Evolutionary conservation across 2,888 invertebrate species (phyloP).

Genomic region (Catocala nupta): DNA sequence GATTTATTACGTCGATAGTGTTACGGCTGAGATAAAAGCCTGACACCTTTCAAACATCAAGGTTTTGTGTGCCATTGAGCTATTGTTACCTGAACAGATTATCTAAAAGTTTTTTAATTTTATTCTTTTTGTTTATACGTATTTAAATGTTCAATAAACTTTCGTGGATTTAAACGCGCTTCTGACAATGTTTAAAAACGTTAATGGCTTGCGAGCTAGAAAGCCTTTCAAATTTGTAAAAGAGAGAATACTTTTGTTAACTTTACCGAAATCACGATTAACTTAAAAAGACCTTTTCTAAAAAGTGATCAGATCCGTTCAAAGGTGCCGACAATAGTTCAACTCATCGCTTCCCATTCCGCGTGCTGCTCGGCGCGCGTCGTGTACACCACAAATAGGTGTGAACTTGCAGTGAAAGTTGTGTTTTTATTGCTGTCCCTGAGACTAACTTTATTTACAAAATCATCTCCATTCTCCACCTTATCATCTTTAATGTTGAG

Average conservation of each 20-base stretch:
- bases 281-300: background rate
- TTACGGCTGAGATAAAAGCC: too few species aligned
- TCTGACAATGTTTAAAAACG: too few species aligned
- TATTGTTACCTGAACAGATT: too few species aligned
- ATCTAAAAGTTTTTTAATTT: too few species aligned
- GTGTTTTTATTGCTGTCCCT: conserved; percentile 48
- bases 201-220: background rate
- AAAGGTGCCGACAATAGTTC: conserved; percentile 42
- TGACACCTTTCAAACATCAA: too few species aligned
- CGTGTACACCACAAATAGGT: conserved; percentile 62
- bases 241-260: conserved; percentile 1
- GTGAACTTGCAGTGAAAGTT: conserved; percentile 72
- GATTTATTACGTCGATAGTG: too few species aligned
- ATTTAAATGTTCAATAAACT: too few species aligned
- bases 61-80: too few species aligned
- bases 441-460: conserved; percentile 19
- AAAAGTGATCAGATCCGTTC: conserved; percentile 32
- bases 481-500: conserved; percentile 19
- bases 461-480: conserved; percentile 18
- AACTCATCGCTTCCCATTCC: conserved; percentile 58
- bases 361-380: conserved; percentile 44
- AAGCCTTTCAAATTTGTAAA: background rate
- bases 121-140: too few species aligned
- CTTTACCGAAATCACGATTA: conserved; percentile 6
- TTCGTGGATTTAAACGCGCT: too few species aligned